phyloP scores from a whole-genome alignment of 2,797 vertebrate genomes.

The Hirundo rustica region DNA sequence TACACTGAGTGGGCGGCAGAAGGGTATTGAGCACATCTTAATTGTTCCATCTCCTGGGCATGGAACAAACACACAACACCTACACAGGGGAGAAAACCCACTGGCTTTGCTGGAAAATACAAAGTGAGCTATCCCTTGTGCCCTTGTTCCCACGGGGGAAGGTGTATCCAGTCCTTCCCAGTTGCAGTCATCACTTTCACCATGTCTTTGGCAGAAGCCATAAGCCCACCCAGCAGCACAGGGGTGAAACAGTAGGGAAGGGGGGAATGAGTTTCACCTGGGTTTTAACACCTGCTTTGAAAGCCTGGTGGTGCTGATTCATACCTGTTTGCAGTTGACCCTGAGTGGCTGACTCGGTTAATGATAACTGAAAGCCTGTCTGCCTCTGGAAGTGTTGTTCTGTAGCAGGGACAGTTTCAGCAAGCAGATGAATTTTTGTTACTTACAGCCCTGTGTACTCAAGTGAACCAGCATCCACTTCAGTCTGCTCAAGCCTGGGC shows the following conservation, averaged over 20 bases:
- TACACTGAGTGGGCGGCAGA: background rate
- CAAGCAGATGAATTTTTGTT: background rate
- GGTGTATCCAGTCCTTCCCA: background rate
- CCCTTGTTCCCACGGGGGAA: background rate
- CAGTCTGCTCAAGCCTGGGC: background rate
- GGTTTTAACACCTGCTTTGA: background rate
- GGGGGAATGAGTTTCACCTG: background rate
- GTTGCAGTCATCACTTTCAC: background rate
- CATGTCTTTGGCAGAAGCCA: background rate
- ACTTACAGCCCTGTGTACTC: background rate
- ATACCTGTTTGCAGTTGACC: background rate
- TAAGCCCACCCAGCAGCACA: background rate
- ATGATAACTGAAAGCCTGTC: background rate
- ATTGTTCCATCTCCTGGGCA: constrained; percentile 27
- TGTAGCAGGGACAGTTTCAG: background rate
- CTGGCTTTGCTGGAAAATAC: background rate
- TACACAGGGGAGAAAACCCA: background rate
- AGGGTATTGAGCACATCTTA: constrained; percentile 14
- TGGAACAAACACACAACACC: background rate
- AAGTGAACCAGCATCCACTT: background rate
- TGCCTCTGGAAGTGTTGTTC: background rate
- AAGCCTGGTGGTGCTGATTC: background rate
- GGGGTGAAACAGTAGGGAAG: background rate
- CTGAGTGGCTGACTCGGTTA: background rate
- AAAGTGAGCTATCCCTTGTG: background rate